Conservation (phyloP, 2,797 vertebrate genomes). For the Lepilemur ruficaudatus region DNA sequence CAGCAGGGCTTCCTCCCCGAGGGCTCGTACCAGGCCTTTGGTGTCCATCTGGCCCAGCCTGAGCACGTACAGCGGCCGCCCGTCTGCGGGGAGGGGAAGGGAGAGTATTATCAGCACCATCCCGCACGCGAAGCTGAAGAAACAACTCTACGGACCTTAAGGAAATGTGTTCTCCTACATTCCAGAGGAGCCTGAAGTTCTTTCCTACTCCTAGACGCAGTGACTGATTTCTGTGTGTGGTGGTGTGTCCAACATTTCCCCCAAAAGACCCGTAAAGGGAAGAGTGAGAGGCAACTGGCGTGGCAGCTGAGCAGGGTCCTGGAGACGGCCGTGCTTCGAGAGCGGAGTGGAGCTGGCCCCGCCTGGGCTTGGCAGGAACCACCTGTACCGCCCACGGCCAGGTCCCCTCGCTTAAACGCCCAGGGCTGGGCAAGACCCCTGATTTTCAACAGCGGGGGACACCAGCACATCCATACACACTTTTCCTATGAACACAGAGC, state of each 20-base stretch:
- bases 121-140: rapidly evolving
- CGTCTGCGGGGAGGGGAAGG: conserved; percentile 86
- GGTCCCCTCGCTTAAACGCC: background rate
- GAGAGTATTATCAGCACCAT: rapidly evolving
- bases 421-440: background rate
- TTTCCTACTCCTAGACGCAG: too few species aligned
- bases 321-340: background rate
- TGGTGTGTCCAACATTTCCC: rapidly evolving
- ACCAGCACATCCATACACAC: rapidly evolving
- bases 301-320: background rate
- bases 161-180: rapidly evolving
- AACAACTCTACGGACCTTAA: background rate
- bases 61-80: conserved; percentile 96
- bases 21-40: conserved; percentile 96
- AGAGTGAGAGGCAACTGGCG: background rate
- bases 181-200: rapidly evolving
- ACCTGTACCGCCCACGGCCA: rapidly evolving
- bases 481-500: background rate
- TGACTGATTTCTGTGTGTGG: background rate
- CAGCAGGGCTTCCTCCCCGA: conserved; percentile 97
- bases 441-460: background rate
- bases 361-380: background rate
- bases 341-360: rapidly evolving
- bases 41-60: conserved; percentile 99
- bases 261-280: background rate